Base-by-base conservation (phyloP, 2,888 invertebrate species). In the Tetragonisca angustula region DNA sequence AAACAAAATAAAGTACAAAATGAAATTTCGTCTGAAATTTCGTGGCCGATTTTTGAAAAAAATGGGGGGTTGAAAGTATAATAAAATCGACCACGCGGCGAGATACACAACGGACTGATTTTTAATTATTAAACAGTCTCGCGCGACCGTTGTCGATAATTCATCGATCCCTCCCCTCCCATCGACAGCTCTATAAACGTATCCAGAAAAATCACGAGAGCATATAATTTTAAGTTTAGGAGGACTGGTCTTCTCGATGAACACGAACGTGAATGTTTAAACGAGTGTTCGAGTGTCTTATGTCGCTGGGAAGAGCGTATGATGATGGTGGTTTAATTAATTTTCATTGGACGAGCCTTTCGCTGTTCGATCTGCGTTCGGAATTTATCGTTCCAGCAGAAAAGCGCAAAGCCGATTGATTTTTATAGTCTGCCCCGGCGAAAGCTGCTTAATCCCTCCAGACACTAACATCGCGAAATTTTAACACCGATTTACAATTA, bases 401-500 rank as follows among this genome's bases (percentile, higher is more conserved):
- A 43, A 43, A 43, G 43, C 43, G 43, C 61, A 17, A 27, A 24
- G 17, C 17, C 17, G 24, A 61, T 27, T 4, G 17, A 27, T 61
- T 24, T 27, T 24, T 61, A 27, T 61, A 27, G 27, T 27, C 17
- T 24, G 3, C 24, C 1, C 43, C 43, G 9, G 4, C 36, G 24
- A 17, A 17, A 67, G 43, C n/a, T 6, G 67, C 27, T 73, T 59
- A 74, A 78, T 65, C 52, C 70, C 15, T n/a, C n/a, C 32, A 27
- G 50, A 17, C 21, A 79, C 49, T 32, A 61, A 73, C 52, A 32
- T 43, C 52, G 72, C 32, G 32, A 27, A 69, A 52, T 82, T 75
- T 68, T 54, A 68, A 54, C 19, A 49, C 36, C 65, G 56, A 81
- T 81, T 82, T 82, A 82, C 43, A 70, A 69, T 54, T 65, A 50